Base-by-base conservation (phyloP, 2,888 invertebrate genomes). In the Phortica okadai region DNA sequence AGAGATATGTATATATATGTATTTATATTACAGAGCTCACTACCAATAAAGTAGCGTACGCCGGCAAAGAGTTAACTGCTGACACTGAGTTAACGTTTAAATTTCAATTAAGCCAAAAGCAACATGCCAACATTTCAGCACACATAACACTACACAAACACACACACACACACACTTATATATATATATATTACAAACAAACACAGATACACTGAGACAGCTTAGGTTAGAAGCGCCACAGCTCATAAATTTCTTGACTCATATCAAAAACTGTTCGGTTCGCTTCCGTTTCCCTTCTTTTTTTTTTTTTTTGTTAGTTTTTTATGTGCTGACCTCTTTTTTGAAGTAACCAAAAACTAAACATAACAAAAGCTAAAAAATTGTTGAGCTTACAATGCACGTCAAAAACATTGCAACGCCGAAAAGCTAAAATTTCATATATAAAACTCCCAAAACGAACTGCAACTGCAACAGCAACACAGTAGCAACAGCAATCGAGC, bases 191-290 rank as follows among this genome's bases (percentile, higher is more conserved):
- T 76, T 76, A 45, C 76, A 73, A 69, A 45, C 33, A 25, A 50
- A 77, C 67, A 66, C 41, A 66, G 16, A 76, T 73, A 58, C 59
- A 25, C 54, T 72, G 54, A 16, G 10, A 8, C 25, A 75, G 74
- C 56, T 69, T 70, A n/a, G 33, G 14, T 72, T 77, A 70, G 59
- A 76, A 77, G 79, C 77, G 87, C 84, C 86, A 84, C 85, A 87
- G 87, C 87, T 87, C 86, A 88, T 86, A 88, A 88, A 88, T 88
- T 87, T 81, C 82, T 82, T 88, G 87, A 88, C 87, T 88, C 88
- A 84, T 83, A 86, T 81, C 86, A 80, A 86, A 79, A 84, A 87
- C 82, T 86, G 86, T 85, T 86, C 50, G 5, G 33, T 33, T 3
- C 50, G 8, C 14, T 50, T 8, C 50, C 14, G 50, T 11, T 50